phyloP scores from a whole-genome alignment of 92 coral and sea anemone species.

The Pocillopora meandrina region DNA sequence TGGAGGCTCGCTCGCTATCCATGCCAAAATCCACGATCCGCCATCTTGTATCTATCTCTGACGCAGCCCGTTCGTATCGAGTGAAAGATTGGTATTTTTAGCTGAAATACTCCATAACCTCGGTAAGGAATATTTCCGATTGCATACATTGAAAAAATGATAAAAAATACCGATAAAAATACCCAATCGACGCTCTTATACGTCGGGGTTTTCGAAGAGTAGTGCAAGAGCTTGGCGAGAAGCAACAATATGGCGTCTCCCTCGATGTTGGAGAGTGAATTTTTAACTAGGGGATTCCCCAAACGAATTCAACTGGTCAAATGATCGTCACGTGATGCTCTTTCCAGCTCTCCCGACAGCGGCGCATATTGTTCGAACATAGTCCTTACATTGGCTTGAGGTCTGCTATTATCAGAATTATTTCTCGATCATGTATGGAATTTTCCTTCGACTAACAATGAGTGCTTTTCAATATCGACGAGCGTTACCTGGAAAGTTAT shows the following conservation, averaged over 20 bases:
- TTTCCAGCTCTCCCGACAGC: too few species aligned
- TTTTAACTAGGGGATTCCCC: conserved; percentile 16
- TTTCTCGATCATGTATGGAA: too few species aligned
- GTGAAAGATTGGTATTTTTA: not conserved
- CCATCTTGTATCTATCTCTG: conserved; percentile 12
- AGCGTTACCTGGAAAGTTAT: too few species aligned
- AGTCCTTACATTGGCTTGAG: too few species aligned
- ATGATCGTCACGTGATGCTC: not conserved
- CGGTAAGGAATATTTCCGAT: not conserved
- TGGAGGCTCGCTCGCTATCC: not conserved
- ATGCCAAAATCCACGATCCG: not conserved
- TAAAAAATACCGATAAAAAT: not conserved
- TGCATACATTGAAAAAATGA: not conserved
- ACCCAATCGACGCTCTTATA: not conserved
- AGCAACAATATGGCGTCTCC: not conserved
- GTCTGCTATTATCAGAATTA: too few species aligned
- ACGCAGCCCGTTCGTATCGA: conserved; percentile 11
- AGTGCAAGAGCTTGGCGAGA: not conserved
- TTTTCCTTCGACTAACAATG: too few species aligned
- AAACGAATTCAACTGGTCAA: not conserved
- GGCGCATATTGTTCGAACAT: too few species aligned
- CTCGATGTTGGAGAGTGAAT: not conserved
- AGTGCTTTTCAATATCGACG: too few species aligned
- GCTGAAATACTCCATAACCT: not conserved
- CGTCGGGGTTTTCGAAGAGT: not conserved